Base-by-base conservation (phyloP, 2,113 vertebrate species). In the Gallinago media region DNA sequence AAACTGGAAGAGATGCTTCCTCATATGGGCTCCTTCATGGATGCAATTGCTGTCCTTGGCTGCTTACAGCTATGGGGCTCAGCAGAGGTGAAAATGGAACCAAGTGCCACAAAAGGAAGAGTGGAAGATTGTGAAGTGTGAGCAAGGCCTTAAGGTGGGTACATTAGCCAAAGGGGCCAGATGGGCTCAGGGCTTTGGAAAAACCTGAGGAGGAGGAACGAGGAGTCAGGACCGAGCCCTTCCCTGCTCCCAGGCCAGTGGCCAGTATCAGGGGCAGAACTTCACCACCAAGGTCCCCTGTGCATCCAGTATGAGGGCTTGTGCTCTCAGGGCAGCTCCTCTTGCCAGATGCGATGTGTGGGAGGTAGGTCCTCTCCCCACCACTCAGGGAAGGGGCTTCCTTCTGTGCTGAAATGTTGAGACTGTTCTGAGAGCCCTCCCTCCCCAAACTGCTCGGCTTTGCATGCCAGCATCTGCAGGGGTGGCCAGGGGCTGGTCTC, bases 311-410 rank as follows among this genome's bases (percentile, higher is more conserved):
- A 20, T 0, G 3, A 50, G 54, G 7, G 8, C 32, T 78, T 2
- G 0, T 52, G 32, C 14, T 21, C 27, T 27, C 54, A 50, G 40
- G 40, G 36, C 23, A 67, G 19, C 5, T 58, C 15, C 40, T 61
- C 15, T 62, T 1, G 0, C 44, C 40, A 38, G 34, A 19, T 15
- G 34, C 0, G 6, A 50, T 11, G 34, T 46, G 40, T 31, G 47
- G 62, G 44, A 65, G 17, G 5, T 20, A 9, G 32, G 11, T 26
- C 11, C 0, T 25, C 21, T 71, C 13, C 38, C 15, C 22, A 13
- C 8, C 3, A 3, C 16, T 19, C 34, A 44, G 31, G 65, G 55
- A 52, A 75, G 56, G 75, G 70, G 7, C 22, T 79, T 66, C 58
- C 50, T 42, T 36, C 38, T 32, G 25, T 0, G 0, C n/a, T 38